These are phyloP conservation scores for Zingel zingel DNA, from an alignment of 2,113 vertebrate species.

Conservation along the genomic window DNA sequence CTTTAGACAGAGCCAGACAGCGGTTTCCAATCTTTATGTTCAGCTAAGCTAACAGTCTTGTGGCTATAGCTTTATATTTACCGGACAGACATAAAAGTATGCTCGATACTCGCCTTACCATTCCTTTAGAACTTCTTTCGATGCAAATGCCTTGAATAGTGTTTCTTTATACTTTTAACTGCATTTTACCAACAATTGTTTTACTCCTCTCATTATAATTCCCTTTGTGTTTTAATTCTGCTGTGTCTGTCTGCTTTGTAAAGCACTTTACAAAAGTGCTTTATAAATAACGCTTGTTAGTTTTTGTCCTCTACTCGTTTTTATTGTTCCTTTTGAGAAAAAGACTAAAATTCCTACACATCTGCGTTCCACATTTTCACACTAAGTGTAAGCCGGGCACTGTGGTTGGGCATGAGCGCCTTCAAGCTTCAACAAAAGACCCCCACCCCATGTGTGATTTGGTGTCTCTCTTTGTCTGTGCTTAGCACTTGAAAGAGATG, in stretches of 20 bases:
- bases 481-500: slow-evolving; percentile 50
- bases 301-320: slow-evolving; percentile 1
- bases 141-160: background rate
- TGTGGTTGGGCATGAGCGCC: slow-evolving; percentile 23
- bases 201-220: background rate
- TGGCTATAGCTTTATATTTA: background rate
- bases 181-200: background rate
- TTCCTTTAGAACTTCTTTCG: background rate
- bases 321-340: slow-evolving; percentile 12
- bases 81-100: background rate
- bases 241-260: slow-evolving; percentile 11
- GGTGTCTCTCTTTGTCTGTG: slow-evolving; percentile 20
- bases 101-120: no score
- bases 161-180: background rate
- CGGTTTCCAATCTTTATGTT: background rate
- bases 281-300: background rate
- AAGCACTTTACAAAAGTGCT: background rate
- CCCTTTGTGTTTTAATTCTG: background rate
- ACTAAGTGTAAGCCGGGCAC: background rate
- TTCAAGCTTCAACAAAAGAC: slow-evolving; percentile 53
- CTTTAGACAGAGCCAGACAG: background rate
- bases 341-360: background rate
- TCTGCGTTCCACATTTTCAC: slow-evolving; percentile 6
- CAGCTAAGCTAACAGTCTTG: background rate
- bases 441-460: slow-evolving; percentile 35